Base-by-base conservation (phyloP, 2,888 invertebrate genomes). In the Amphiduros pacificus region DNA sequence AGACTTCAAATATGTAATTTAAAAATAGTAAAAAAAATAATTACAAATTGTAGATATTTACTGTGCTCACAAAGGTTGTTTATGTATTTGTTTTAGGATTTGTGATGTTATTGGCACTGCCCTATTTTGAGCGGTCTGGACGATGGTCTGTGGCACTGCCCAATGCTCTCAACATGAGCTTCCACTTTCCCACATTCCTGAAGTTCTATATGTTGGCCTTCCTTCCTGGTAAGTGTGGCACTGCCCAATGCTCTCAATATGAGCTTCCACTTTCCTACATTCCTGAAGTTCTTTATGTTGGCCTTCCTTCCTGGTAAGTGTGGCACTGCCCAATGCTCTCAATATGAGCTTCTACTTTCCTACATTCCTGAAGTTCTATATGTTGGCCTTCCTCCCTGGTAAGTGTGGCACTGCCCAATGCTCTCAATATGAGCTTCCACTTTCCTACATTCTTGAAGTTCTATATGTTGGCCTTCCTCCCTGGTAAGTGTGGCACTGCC, bases 341-440 rank as follows among this genome's bases (percentile, higher is more conserved):
- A 96, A 97, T 83, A 88, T 92, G 70, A 87, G 91, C 0, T 93
- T 97, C 82, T 89, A 93, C 78, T 90, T 93, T 85, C 91, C 94
- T 0, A 54, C 61, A 36, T 63, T 66, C 29, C 62, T 69, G 14
- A 50, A 51, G 14, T 22, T 62, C 50, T 69, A 69, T 55, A 68
- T 69, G 69, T n/a, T 65, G 24, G 11, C 53, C 11, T 63, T 65
- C 51, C 60, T 67, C 4, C 55, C 53, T 26, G 69, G 69, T 69
- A 61, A 40, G 48, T 32, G 77, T 93, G 1, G 84, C 87, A 0
- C 77, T 97, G 78, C 95, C 96, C 0, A 96, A 96, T 79, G 77
- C 85, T 2, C 90, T 88, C 87, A 96, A 97, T 83, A 88, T 92
- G 70, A 87, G 91, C 0, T 93, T 97, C 82, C 90, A 93, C 78